A percentile compares a stretch with the other conserved stretches of the same genome.
Evolutionary conservation across 2,797 vertebrate genomes (phyloP).

Genomic region (Anniella stebbinsi): DNA sequence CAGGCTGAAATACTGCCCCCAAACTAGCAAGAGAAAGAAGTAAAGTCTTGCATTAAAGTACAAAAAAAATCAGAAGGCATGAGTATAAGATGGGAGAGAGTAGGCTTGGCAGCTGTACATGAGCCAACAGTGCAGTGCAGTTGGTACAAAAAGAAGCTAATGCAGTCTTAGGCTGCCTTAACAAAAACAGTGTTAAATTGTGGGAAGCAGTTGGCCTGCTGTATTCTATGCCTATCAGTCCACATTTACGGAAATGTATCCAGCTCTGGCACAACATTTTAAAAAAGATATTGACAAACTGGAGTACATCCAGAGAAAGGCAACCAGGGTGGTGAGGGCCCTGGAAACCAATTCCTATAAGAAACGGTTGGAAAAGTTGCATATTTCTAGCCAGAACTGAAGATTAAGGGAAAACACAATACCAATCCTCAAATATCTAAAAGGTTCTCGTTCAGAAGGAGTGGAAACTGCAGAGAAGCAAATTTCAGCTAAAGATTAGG

Average conservation of each 20-base stretch:
- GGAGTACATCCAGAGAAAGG: neutral
- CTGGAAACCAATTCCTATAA: neutral
- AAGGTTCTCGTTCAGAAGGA: neutral
- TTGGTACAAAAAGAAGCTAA: neutral
- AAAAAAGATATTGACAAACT: too few species aligned
- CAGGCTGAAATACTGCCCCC: neutral
- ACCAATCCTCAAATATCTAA: neutral
- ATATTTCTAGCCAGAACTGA: neutral
- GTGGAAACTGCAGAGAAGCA: too few species aligned
- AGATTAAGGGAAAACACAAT: neutral
- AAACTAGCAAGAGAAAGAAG: neutral
- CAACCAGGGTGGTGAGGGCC: neutral
- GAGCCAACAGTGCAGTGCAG: neutral
- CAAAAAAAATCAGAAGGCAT: neutral
- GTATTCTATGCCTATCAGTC: too few species aligned
- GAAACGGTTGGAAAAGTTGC: neutral
- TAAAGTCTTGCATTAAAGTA: neutral
- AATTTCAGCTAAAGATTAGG: neutral
- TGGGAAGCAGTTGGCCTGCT: too few species aligned
- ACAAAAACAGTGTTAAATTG: neutral
- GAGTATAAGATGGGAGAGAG: neutral
- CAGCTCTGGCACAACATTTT: too few species aligned
- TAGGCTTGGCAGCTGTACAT: neutral
- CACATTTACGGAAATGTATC: too few species aligned
- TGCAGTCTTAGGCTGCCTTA: neutral